These are phyloP conservation scores for fruit fly (Drosophila melanogaster) DNA, from an alignment of 1,140 invertebrate species.

Conservation along the genomic window DNA sequence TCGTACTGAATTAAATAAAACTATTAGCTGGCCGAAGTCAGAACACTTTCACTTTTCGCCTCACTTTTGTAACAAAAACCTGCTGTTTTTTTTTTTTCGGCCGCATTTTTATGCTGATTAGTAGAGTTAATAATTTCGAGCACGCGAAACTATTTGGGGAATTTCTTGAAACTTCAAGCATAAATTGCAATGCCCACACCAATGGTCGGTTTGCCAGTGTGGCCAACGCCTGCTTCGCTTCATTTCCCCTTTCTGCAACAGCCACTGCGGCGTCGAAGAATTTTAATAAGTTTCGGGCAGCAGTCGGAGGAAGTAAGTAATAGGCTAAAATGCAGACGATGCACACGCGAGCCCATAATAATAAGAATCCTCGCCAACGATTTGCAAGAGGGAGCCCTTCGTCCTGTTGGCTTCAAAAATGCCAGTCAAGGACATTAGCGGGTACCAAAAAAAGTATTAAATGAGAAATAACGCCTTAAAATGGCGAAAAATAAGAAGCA, in stretches of 20 bases:
- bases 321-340: constrained; percentile 65
- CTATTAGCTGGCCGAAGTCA: constrained; percentile 42
- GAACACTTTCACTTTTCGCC: constrained; percentile 67
- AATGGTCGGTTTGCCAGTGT: constrained; percentile 31
- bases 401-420: constrained; percentile 35
- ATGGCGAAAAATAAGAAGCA: constrained; percentile 12
- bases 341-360: constrained; percentile 68
- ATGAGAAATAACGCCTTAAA: constrained; percentile 52
- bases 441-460: constrained; percentile 13
- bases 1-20: constrained; percentile 31
- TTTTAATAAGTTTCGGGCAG: constrained; percentile 65
- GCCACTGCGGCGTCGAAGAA: constrained; percentile 33
- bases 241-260: constrained; percentile 6
- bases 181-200: constrained; percentile 53
- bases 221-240: constrained; percentile 6
- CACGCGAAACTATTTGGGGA: constrained; percentile 80
- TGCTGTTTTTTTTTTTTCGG: constrained; percentile 30
- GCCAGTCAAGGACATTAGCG: constrained; percentile 69
- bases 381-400: constrained; percentile 12
- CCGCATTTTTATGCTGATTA: constrained; percentile 79
- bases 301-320: constrained; percentile 57
- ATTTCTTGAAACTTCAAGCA: constrained; percentile 69
- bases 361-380: constrained; percentile 49
- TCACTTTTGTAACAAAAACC: constrained; percentile 1
- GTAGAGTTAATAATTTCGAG: constrained; percentile 75